These are phyloP conservation scores for Tichodroma muraria DNA, from an alignment of 2,113 vertebrate species.

Conservation along the genomic window DNA sequence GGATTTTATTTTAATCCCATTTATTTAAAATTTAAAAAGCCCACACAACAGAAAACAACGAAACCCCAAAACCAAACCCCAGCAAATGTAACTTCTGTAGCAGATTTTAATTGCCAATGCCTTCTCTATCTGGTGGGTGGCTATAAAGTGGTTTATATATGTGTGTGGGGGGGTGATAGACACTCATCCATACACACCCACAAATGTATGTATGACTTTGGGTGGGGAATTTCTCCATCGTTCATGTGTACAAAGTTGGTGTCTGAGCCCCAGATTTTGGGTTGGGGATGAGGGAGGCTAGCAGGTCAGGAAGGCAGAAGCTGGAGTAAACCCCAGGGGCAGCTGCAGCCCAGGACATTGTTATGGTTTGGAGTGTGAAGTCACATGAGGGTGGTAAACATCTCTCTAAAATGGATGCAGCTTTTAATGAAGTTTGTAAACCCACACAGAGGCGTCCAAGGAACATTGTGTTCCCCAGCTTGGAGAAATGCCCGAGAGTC, in stretches of 20 bases:
- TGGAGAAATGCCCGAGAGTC: constrained; percentile 9
- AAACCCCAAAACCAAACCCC: neutral
- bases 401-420: neutral
- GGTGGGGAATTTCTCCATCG: neutral
- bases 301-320: neutral
- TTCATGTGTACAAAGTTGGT: neutral
- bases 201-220: too few species aligned
- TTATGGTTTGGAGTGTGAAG: neutral
- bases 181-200: too few species aligned
- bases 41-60: neutral
- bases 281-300: neutral
- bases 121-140: neutral
- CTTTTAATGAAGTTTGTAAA: neutral
- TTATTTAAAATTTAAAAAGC: neutral
- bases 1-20: neutral
- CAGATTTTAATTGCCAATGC: neutral
- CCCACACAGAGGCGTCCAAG: neutral
- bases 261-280: neutral
- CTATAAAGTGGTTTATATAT: neutral
- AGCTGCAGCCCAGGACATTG: neutral
- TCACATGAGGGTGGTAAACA: neutral
- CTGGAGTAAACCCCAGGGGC: neutral
- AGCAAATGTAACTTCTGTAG: neutral
- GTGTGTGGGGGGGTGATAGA: neutral
- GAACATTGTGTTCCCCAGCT: constrained; percentile 21